A percentile compares a stretch with the other conserved stretches of the same genome.
These are phyloP conservation scores for Craniophora ligustri DNA, from an alignment of 2,888 invertebrate species.

Conservation along the genomic window DNA sequence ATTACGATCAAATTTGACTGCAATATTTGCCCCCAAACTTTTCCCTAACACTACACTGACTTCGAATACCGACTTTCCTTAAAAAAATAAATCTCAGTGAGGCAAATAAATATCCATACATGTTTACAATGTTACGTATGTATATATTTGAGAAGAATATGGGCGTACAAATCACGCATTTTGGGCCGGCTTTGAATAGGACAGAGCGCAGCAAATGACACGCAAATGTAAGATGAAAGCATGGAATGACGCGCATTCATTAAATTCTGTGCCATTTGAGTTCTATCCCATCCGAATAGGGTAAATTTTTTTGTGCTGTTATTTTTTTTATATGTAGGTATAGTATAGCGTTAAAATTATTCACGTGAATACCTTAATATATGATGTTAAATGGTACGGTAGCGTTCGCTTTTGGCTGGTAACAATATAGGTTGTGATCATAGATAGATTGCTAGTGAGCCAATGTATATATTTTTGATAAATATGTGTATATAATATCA, in stretches of 20 bases:
- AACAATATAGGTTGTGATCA: too few species aligned
- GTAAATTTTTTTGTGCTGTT: too few species aligned
- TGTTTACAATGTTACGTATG: slow-evolving; percentile 36
- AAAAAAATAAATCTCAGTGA: slow-evolving; percentile 4
- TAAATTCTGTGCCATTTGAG: slow-evolving; percentile 47
- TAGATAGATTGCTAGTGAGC: too few species aligned
- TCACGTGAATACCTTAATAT: too few species aligned
- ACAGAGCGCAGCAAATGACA: slow-evolving; percentile 35
- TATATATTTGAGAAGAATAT: slow-evolving; percentile 32
- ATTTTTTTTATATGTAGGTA: too few species aligned
- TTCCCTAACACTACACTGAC: neutral
- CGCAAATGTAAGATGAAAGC: slow-evolving; percentile 47
- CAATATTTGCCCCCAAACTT: neutral
- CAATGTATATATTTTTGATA: too few species aligned
- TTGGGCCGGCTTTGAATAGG: slow-evolving; percentile 30
- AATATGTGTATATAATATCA: too few species aligned
- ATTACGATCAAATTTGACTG: neutral
- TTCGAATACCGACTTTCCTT: neutral
- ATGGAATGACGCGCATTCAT: slow-evolving; percentile 43
- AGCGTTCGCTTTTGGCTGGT: too few species aligned
- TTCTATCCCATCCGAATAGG: slow-evolving; percentile 7
- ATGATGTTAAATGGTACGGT: too few species aligned
- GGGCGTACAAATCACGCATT: slow-evolving; percentile 39
- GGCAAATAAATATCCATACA: slow-evolving; percentile 35
- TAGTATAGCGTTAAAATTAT: too few species aligned